Evolutionary conservation across 1,140 invertebrate genomes (phyloP), one percentile per base, ranked within the genome.

Genomic region (Physella acuta): DNA sequence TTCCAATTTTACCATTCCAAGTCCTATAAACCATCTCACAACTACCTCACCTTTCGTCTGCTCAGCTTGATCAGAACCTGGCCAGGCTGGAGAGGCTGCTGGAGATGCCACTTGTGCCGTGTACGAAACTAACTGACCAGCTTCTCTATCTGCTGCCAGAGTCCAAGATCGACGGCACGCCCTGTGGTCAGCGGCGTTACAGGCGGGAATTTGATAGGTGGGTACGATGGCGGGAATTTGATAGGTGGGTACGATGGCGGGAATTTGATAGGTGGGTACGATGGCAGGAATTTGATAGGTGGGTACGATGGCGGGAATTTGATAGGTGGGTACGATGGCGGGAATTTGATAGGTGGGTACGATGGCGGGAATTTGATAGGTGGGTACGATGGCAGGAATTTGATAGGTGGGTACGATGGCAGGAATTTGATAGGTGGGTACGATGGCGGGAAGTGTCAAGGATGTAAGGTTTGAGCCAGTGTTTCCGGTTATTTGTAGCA

Each of bases 21-120:
- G n/a, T n/a, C n/a, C n/a, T n/a, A n/a, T n/a, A n/a, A n/a, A n/a
- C n/a, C n/a, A n/a, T n/a, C n/a, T n/a, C n/a, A n/a, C n/a, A n/a
- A n/a, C n/a, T n/a, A n/a, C n/a, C n/a, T n/a, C n/a, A n/a, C n/a
- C n/a, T n/a, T n/a, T n/a, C n/a, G n/a, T n/a, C n/a, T n/a, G n/a
- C 60, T 49, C 71, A 82, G 68, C 83, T 94, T 56, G 92, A 94
- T 78, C 88, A 89, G 60, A 92, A 95, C 85, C 91, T 94, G 44
- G 87, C 87, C 26, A 88, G 90, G 69, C 85, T 95, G 70, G 91
- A 94, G 78, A 89, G 88, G 68, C 85, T 92, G 73, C 79, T 93
- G 28, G 74, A 79, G 68, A 31, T 78, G 34, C 76, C 73, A 0
- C n/a, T 75, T 20, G 51, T 75, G 24, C 75, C 71, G 88, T 87